These are phyloP conservation scores for Diplodus sargus DNA, from an alignment of 2,797 vertebrate genomes.

Conservation along the genomic window DNA sequence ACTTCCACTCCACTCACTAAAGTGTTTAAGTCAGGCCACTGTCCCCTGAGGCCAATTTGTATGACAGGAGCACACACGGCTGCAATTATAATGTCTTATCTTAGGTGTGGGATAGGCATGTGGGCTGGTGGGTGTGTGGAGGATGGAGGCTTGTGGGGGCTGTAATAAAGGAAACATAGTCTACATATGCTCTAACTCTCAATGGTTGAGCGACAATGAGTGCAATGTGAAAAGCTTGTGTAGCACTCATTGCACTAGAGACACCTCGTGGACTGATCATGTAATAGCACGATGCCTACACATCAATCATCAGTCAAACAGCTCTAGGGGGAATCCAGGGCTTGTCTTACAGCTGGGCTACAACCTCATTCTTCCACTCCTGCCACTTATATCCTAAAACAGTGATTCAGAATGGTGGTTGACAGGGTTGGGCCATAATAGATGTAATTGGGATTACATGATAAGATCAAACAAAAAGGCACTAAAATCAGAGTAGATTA, in stretches of 20 bases:
- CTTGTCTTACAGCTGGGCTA: too few species aligned
- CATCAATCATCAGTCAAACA: neutral
- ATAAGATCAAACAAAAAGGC: too few species aligned
- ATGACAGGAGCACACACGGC: neutral
- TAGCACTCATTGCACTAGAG: conserved; percentile 23
- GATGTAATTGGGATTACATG: too few species aligned
- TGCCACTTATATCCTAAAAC: neutral
- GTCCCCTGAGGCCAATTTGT: conserved; percentile 4
- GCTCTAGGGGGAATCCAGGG: neutral
- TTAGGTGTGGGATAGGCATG: neutral
- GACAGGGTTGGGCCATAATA: too few species aligned
- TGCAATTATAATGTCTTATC: conserved; percentile 7
- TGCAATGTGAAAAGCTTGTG: neutral
- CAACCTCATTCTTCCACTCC: neutral
- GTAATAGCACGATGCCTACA: conserved; percentile 5
- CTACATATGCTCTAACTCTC: neutral
- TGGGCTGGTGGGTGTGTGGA: neutral
- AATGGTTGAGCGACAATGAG: neutral
- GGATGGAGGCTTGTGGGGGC: conserved; percentile 6
- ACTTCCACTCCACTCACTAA: conserved; percentile 13
- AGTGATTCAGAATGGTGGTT: neutral
- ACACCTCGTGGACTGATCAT: conserved; percentile 44
- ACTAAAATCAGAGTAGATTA: too few species aligned
- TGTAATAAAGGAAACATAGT: conserved; percentile 3
- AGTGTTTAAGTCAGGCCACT: neutral